Evolutionary conservation across 2,888 invertebrate genomes (phyloP), one percentile per base, ranked within the genome.

Genomic region (Baccha elongata): DNA sequence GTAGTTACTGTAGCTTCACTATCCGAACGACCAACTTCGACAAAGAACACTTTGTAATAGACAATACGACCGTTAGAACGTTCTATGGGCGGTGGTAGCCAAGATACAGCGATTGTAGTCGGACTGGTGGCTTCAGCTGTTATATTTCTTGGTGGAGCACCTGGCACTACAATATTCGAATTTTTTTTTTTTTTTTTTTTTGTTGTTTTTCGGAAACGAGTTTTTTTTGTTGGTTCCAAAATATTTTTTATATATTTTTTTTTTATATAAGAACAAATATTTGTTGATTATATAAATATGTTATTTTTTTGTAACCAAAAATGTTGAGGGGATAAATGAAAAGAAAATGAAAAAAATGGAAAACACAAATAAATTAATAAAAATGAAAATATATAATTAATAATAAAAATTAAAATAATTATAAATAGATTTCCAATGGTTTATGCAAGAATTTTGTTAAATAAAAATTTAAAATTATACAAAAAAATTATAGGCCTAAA

Each of bases 81-180:
- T 91, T 97, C 96, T 85, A 94, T 94, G 62, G 97, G 96, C 86
- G 99, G 99, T 87, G 98, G 97, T 88, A 94, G 93, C 99, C 99
- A 99, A 87, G 94, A 93, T 88, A 99, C 96, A 87, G 95, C 93
- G 89, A 99, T 95, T 86, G 96, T 94, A 85, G 96, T 97, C 86
- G 98, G 96, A 91, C 96, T 96, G 91, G 95, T 94, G 87, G 98
- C 95, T 91, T 94, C 93, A 86, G 96, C 98, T 87, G 94, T 94
- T 91, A 99, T 97, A 93, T 98, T 97, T 93, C 95, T 95, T 89
- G 99, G 99, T 88, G 99, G 97, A 89, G 97, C 98, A 92, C 97
- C 97, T 90, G 99, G 99, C 93, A 98, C 99, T 99, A 93, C 88
- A 88, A 88, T 80, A 86, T 85, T 84, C 74, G 76, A 85, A 83